A percentile compares a stretch with the other conserved stretches of the same genome.
Evolutionary conservation across 2,888 invertebrate species (phyloP).

Genomic region (Chaetoderma sp.): DNA sequence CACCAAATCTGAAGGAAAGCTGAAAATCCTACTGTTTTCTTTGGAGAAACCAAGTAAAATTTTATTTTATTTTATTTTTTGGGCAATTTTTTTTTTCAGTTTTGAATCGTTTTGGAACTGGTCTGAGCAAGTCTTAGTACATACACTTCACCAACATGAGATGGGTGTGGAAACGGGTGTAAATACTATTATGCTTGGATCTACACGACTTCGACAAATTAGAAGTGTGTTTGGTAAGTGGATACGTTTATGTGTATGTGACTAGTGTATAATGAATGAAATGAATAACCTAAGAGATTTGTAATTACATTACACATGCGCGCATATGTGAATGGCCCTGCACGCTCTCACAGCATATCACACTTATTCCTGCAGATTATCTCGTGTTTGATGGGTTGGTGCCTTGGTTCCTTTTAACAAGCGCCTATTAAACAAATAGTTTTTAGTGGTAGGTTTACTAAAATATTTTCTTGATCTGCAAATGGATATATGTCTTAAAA

Average conservation of each 20-base stretch:
- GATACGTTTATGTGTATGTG: not conserved
- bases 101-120: constrained; percentile 53
- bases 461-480: too few species aligned
- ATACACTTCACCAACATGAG: constrained; percentile 43
- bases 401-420: too few species aligned
- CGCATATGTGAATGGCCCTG: too few species aligned
- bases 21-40: too few species aligned
- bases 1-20: too few species aligned
- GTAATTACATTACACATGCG: constrained; percentile 38
- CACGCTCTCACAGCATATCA: too few species aligned
- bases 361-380: too few species aligned
- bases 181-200: constrained; percentile 52
- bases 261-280: not conserved
- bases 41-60: too few species aligned
- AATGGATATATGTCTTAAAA: too few species aligned
- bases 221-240: constrained; percentile 42
- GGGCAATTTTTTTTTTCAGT: constrained; percentile 31
- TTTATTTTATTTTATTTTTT: constrained; percentile 11
- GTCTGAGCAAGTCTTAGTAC: constrained; percentile 46
- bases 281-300: constrained; percentile 14
- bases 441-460: too few species aligned
- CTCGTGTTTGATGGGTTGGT: too few species aligned
- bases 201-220: constrained; percentile 52
- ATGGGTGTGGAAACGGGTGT: constrained; percentile 36
- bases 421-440: too few species aligned